A percentile compares a stretch with the other conserved stretches of the same genome.
These are phyloP conservation scores for Salvelinus namaycush DNA, from an alignment of 2,113 vertebrate species.

Conservation along the genomic window DNA sequence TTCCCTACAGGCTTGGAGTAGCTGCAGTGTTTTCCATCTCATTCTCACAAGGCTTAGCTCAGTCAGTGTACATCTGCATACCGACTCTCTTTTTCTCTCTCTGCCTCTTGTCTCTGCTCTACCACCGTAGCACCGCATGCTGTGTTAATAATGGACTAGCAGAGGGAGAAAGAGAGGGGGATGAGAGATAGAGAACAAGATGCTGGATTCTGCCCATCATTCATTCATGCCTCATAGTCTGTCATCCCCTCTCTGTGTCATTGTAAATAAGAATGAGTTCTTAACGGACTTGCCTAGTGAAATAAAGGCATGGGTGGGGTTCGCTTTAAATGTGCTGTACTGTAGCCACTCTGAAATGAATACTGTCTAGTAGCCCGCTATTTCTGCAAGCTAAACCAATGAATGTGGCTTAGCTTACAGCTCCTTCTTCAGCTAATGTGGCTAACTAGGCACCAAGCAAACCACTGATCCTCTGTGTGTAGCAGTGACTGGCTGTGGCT, in stretches of 20 bases:
- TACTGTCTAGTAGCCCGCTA: background rate
- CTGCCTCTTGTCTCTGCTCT: background rate
- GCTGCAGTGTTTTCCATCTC: constrained; percentile 1
- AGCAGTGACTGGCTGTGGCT: background rate
- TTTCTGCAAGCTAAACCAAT: background rate
- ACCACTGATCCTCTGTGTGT: background rate
- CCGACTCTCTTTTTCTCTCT: background rate
- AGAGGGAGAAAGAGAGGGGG: background rate
- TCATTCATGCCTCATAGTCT: no score
- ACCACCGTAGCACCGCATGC: background rate
- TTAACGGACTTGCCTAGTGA: no score
- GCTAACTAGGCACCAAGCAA: background rate
- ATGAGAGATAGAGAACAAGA: background rate
- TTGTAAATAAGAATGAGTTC: no score
- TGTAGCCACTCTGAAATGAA: no score
- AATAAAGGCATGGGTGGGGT: no score
- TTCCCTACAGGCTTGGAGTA: background rate
- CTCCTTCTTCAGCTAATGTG: background rate
- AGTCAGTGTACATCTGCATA: background rate
- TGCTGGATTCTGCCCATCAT: background rate
- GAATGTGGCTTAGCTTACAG: background rate
- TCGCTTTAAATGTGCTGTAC: no score
- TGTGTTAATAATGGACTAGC: background rate
- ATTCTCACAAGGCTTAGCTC: background rate
- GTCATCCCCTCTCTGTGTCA: no score